Evolutionary conservation across 2,113 vertebrate genomes (phyloP).

Genomic region (Noturus placidus): DNA sequence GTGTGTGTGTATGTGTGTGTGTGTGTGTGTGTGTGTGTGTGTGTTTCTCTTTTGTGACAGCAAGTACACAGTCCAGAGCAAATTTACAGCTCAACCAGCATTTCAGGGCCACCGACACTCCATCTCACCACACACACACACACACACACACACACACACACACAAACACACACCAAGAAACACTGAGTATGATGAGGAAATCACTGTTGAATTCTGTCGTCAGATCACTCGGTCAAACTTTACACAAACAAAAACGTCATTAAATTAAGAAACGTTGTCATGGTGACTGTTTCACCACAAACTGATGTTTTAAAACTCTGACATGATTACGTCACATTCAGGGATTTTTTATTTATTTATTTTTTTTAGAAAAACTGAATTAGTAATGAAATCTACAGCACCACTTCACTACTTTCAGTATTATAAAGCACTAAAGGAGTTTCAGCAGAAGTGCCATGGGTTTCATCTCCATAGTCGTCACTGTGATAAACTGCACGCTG

Average conservation of each 20-base stretch:
- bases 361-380: not conserved
- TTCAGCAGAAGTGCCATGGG: not conserved
- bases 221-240: not conserved
- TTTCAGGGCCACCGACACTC: not conserved
- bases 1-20: not conserved
- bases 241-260: not conserved
- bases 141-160: not conserved
- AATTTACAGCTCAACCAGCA: constrained; percentile 12
- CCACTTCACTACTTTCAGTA: not conserved
- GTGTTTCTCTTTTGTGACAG: not conserved
- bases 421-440: not conserved
- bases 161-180: not conserved
- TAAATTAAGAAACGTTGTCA: not conserved
- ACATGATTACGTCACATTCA: not conserved
- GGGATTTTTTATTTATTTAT: too few relatives aligned
- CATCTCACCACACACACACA: not conserved
- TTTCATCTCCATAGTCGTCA: not conserved
- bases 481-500: not conserved
- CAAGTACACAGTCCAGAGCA: constrained; percentile 35
- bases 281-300: not conserved
- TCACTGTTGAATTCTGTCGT: not conserved
- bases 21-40: not conserved
- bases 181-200: not conserved
- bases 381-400: not conserved
- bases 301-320: not conserved